Evolutionary conservation across 2,113 vertebrate genomes (phyloP).

Genomic region (Sclerurus mexicanus): DNA sequence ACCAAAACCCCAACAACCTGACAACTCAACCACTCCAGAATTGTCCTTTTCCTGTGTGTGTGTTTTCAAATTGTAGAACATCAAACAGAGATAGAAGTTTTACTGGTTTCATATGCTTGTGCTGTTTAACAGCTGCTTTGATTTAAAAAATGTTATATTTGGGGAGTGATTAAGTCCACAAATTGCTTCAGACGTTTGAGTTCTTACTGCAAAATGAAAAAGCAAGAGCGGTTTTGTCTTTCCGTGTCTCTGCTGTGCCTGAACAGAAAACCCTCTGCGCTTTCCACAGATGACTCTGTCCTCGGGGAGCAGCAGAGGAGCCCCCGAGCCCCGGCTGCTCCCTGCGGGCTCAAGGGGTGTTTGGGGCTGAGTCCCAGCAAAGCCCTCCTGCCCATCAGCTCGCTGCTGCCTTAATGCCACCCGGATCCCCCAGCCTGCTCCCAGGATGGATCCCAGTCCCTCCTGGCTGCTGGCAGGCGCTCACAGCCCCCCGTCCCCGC

Average conservation of each 20-base stretch:
- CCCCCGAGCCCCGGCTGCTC: neutral
- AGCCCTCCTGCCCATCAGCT: neutral
- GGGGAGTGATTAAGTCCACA: slow-evolving; percentile 46
- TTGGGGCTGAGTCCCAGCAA: neutral
- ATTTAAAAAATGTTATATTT: slow-evolving; percentile 46
- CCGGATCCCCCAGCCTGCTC: neutral
- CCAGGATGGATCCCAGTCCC: neutral
- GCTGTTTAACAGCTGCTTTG: slow-evolving; percentile 44
- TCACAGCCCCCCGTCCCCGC: neutral
- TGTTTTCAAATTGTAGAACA: slow-evolving; percentile 58
- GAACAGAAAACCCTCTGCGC: neutral
- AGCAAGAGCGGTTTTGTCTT: slow-evolving; percentile 25
- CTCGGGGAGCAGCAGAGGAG: neutral
- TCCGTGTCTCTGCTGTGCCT: neutral
- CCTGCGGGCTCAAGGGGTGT: neutral
- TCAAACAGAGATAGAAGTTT: slow-evolving; percentile 42
- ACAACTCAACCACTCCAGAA: neutral
- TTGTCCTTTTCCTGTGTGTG: slow-evolving; percentile 13
- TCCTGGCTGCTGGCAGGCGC: neutral
- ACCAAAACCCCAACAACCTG: neutral
- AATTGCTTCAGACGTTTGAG: slow-evolving; percentile 44
- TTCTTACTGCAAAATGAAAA: slow-evolving; percentile 36
- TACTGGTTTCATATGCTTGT: slow-evolving; percentile 45
- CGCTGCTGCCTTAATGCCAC: neutral
- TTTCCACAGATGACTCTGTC: neutral